Evolutionary conservation across 2,888 invertebrate genomes (phyloP), one percentile per base, ranked within the genome.

Genomic region (Archaeoteleia sp.): DNA sequence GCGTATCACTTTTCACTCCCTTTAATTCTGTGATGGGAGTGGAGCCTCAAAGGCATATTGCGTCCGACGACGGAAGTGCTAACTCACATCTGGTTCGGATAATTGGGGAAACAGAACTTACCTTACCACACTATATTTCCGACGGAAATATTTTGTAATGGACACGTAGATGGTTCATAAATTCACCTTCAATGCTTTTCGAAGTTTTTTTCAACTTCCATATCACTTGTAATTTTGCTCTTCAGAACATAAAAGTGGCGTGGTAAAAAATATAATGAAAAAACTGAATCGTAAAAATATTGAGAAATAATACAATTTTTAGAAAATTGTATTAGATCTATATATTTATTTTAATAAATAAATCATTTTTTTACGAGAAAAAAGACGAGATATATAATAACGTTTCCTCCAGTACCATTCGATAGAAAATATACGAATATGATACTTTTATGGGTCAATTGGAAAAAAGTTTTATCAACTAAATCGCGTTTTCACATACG

Each of bases 101-200:
- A 45, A 55, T 46, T 45, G 45, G 30, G 45, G 35, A 46, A 55
- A 46, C 45, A 45, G 37, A 45, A 9, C 34, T n/a, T 45, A 15
- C 27, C 25, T 25, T 30, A 7, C 8, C 8, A 7, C 9, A 17
- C 35, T 23, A 32, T 54, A 51, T 35, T 23, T 34, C 5, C 8
- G 3, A 10, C 12, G 32, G 32, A 32, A 32, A 32, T 32, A 32
- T 9, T 12, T 46, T 12, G 2, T 42, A 6, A 42, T 42, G 10
- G 10, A 34, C 8, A 5, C 34, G 32, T 23, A 10, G 17, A 46
- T 34, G 20, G 29, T 29, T 43, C 30, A 10, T 43, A 10, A 10
- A 43, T 30, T 30, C 10, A 20, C 13, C 32, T 17, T 46, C 9
- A 8, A 29, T 29, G 8, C n/a, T 7, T 29, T 29, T 29, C 8